Conservation (phyloP, 2,888 invertebrate species). For the Pyrrhosoma nymphula region DNA sequence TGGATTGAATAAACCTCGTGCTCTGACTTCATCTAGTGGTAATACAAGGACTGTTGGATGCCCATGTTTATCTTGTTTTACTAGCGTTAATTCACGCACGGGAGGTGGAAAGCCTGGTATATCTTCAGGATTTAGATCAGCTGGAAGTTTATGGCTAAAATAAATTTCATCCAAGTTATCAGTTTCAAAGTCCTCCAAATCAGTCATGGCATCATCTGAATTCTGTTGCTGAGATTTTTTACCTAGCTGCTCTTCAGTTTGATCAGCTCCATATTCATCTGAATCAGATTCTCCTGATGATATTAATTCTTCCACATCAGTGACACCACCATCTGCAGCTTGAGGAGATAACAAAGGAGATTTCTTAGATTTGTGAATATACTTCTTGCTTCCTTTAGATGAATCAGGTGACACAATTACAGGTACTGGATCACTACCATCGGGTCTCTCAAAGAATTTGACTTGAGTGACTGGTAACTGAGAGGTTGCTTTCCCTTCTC, state of each 20-base stretch:
- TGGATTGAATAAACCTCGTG: conserved; percentile 70
- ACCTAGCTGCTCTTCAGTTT: conserved; percentile 72
- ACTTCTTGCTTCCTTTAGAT: not conserved
- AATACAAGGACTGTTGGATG: conserved; percentile 78
- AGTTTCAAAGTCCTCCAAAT: conserved; percentile 76
- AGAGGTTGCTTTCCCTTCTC: not conserved
- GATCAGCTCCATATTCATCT: conserved; percentile 17
- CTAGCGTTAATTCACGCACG: conserved; percentile 78
- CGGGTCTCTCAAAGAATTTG: conserved; percentile 60
- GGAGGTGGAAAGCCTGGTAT: conserved; percentile 76
- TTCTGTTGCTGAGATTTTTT: conserved; percentile 74
- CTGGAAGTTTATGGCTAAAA: conserved; percentile 72
- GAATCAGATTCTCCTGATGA: conserved; percentile 72
- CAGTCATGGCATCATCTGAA: conserved; percentile 74
- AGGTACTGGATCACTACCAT: conserved; percentile 55
- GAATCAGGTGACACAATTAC: conserved; percentile 37
- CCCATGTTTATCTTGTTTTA: conserved; percentile 77
- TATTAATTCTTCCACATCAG: conserved; percentile 79
- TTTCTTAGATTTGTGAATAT: not conserved
- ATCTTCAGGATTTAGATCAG: conserved; percentile 71
- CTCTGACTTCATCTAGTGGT: conserved; percentile 76
- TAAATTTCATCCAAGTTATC: conserved; percentile 69
- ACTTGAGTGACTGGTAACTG: not conserved
- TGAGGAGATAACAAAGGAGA: not conserved
- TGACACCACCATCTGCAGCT: conserved; percentile 75